Conservation (phyloP, 2,113 vertebrate species). For the Aix galericulata region DNA sequence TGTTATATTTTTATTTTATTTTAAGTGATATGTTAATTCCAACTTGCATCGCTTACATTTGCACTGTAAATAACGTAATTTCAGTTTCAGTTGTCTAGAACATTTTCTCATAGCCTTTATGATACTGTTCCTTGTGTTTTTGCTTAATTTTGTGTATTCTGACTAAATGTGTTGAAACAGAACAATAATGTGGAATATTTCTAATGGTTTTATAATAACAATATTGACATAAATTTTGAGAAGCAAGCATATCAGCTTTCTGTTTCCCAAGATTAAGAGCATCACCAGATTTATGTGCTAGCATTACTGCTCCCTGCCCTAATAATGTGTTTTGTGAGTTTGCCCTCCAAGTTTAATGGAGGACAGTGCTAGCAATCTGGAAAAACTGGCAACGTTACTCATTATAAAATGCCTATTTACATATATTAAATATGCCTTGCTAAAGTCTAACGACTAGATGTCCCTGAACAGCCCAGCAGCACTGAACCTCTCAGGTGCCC, state of each 20-base stretch:
- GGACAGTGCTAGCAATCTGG: conserved; percentile 55
- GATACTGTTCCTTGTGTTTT: neutral
- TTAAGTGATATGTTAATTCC: neutral
- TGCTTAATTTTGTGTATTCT: neutral
- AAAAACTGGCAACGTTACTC: conserved; percentile 53
- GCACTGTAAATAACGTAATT: neutral
- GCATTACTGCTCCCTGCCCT: neutral
- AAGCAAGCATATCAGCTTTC: neutral
- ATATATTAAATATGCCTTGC: conserved; percentile 40
- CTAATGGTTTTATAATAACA: neutral
- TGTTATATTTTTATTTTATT: neutral
- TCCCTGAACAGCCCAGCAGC: neutral
- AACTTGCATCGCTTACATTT: neutral
- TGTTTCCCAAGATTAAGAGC: conserved; percentile 17
- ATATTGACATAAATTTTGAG: neutral
- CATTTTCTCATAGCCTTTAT: neutral
- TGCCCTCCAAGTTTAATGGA: conserved; percentile 56
- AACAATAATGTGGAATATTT: neutral
- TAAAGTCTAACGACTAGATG: neutral
- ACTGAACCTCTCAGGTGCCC: neutral
- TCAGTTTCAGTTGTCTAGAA: neutral
- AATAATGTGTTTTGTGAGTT: conserved; percentile 27
- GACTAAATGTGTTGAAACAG: neutral
- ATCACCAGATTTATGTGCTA: neutral
- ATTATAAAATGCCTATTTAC: conserved; percentile 51